Percentiles rank a stretch among this genome's conserved stretches.
Evolutionary conservation across 2,797 vertebrate species (phyloP).

Genomic region (Platyrinchus mystaceus): DNA sequence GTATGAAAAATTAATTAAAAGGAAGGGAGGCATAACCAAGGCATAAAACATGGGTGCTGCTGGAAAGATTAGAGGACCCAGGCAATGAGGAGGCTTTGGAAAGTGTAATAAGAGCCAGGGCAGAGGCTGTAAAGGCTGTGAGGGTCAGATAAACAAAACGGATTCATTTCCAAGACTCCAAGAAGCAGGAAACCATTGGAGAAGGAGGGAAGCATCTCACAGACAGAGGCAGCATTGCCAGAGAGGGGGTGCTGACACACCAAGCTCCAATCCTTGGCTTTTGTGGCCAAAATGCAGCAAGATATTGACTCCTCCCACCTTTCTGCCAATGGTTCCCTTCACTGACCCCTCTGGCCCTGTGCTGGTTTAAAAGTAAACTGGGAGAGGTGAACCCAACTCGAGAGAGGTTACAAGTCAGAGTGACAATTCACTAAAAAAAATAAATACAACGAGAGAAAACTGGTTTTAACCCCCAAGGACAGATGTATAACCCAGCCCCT

Average conservation of each 20-base stretch:
- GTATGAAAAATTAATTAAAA: constrained; percentile 67
- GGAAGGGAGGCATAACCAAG: constrained; percentile 53
- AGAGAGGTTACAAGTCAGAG: no score
- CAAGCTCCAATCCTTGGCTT: not conserved
- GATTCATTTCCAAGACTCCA: not conserved
- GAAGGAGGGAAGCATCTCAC: not conserved
- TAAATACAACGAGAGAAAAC: no score
- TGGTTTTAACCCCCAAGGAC: no score
- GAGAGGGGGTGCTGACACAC: not conserved
- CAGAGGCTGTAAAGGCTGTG: constrained; percentile 13
- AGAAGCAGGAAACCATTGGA: not conserved
- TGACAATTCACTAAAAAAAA: no score
- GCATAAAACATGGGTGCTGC: constrained; percentile 49
- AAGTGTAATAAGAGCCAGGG: not conserved
- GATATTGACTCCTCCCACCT: rapidly evolving
- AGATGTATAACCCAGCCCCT: no score
- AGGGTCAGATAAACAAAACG: constrained; percentile 10
- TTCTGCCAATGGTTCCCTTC: not conserved
- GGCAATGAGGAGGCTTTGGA: not conserved
- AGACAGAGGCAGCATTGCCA: not conserved
- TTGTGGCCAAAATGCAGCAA: not conserved
- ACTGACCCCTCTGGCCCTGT: no score
- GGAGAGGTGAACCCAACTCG: no score
- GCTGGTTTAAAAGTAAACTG: no score
- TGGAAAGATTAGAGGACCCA: not conserved